phyloP scores from a whole-genome alignment of 2,888 invertebrate species.

The Stegophylla sp. region DNA sequence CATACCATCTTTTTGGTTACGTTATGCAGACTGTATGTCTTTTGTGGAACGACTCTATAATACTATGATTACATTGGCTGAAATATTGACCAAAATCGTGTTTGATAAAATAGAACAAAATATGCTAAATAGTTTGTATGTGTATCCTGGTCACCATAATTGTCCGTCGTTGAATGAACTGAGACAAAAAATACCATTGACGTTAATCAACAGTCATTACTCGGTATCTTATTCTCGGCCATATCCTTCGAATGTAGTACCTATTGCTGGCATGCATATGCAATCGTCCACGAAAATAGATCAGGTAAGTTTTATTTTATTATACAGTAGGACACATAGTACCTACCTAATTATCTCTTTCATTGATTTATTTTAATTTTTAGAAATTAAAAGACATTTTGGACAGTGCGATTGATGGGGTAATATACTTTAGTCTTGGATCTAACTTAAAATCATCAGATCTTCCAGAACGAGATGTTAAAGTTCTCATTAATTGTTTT shows the following conservation, averaged over 20 bases:
- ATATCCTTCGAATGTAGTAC: constrained; percentile 4
- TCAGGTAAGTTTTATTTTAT: neutral
- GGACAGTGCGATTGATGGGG: neutral
- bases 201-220: neutral
- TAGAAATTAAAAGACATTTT: neutral
- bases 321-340: no score
- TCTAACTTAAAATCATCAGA: neutral
- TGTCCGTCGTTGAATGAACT: neutral
- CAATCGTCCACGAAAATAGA: neutral
- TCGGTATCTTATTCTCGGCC: constrained; percentile 10
- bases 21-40: neutral
- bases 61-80: neutral
- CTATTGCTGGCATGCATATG: constrained; percentile 7
- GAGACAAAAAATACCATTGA: neutral
- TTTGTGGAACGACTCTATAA: neutral
- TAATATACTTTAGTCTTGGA: constrained; percentile 7
- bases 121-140: neutral
- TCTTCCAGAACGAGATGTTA: neutral
- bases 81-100: neutral
- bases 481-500: constrained; percentile 3
- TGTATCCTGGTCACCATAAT: neutral
- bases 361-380: neutral
- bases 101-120: neutral
- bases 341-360: neutral
- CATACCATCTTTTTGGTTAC: neutral